Evolutionary conservation across 2,113 vertebrate genomes (phyloP).

Genomic region (Plecturocebus donacophilus): DNA sequence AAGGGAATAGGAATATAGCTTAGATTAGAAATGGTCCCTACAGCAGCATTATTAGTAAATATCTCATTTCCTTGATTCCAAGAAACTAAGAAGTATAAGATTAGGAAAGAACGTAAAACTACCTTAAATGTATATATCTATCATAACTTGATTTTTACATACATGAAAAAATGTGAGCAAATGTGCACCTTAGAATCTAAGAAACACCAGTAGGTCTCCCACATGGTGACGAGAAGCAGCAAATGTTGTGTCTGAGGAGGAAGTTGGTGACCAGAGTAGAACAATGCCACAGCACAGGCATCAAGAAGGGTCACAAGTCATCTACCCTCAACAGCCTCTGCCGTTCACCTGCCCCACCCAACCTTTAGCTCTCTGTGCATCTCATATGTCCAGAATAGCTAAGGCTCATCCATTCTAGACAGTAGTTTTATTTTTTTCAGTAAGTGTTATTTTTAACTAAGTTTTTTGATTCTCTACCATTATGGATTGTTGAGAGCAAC

Average conservation of each 20-base stretch:
- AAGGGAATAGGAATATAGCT: neutral
- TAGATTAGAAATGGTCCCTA: neutral
- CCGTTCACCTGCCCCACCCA: neutral
- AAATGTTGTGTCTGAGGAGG: neutral
- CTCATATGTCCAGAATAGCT: neutral
- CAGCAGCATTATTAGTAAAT: neutral
- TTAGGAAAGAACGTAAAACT: neutral
- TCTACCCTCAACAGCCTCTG: rapidly evolving
- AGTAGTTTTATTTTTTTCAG: neutral
- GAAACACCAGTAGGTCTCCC: neutral
- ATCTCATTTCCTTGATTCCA: neutral
- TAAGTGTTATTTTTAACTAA: constrained; percentile 30
- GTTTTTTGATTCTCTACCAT: neutral
- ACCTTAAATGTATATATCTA: neutral
- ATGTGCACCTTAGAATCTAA: neutral
- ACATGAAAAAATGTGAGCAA: neutral
- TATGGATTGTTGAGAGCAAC: constrained; percentile 6
- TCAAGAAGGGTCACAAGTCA: rapidly evolving
- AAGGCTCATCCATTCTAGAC: neutral
- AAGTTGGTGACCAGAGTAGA: neutral
- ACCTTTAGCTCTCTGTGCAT: neutral
- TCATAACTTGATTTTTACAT: neutral
- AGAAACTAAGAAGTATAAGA: neutral
- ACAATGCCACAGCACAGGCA: rapidly evolving
- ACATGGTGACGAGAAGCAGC: neutral